Evolutionary conservation across 2,888 invertebrate genomes (phyloP), one percentile per base, ranked within the genome.

Genomic region (Hermodice carunculata): DNA sequence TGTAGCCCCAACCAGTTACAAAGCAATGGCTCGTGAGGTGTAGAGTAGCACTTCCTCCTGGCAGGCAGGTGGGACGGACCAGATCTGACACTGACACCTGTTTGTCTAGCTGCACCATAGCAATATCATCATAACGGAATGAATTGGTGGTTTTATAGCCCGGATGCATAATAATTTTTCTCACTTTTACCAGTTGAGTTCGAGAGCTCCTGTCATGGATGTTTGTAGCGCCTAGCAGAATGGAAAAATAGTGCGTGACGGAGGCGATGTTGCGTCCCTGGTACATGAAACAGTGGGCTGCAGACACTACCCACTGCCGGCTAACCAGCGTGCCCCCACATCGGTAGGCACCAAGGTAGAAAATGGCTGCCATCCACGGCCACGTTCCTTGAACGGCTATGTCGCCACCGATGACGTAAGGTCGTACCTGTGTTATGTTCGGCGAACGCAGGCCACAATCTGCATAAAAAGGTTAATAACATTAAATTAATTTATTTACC

Each of bases 21-120:
- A 34, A 59, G 61, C 80, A 81, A 4, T 53, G 58, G 0, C 78
- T 70, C 14, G 71, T 67, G 6, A 69, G 40, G 1, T 76, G 71
- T 24, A 77, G 69, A 2, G 58, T 52, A 5, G 77, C 78, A 2
- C 51, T 53, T 1, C 66, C 63, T 3, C 52, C 51, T 0, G 81
- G 77, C n/a, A 82, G 63, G 62, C 82, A 82, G 5, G 77, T 69
- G 0, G 81, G 81, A 32, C 73, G 76, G 29, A 82, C 76, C 48
- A 75, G 74, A 1, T 73, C 64, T 3, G 73, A 17, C 26, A 59
- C 28, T 19, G 2, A 8, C 28, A 59, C 2, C 22, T 48, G 34
- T 17, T 40, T 26, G 19, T 34, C 26, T 14, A 59, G 48, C n/a
- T 32, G 37, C 11, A 59, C 22, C n/a, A 59, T 6, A 3, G 59